Conservation (phyloP, 2,888 invertebrate species). For the Zhuqinia jingwanae region DNA sequence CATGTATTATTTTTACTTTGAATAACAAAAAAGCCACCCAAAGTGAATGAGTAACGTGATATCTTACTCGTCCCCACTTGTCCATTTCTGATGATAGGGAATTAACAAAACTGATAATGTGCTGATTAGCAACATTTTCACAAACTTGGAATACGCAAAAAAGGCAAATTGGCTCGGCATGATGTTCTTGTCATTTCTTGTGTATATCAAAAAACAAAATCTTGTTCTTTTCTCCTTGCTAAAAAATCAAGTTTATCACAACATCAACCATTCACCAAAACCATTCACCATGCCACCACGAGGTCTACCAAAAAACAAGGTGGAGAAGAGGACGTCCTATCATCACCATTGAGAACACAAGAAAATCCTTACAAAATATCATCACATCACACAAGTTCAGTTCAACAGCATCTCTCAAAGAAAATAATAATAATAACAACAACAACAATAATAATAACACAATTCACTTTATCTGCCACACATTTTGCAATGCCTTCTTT, state of each 20-base stretch:
- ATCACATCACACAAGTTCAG: not conserved
- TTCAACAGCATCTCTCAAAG: not conserved
- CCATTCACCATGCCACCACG: not conserved
- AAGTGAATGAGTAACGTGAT: conserved; percentile 7
- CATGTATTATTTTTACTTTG: too few relatives aligned
- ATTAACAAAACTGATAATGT: conserved; percentile 15
- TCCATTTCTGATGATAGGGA: conserved; percentile 11
- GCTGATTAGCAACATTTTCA: not conserved
- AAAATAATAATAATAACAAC: not conserved
- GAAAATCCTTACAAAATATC: not conserved
- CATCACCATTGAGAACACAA: not conserved
- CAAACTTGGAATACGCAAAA: conserved; percentile 39
- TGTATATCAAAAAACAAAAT: conserved; percentile 1
- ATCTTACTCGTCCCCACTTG: conserved; percentile 1
- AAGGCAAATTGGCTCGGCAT: conserved; percentile 53
- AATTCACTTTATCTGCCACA: not conserved
- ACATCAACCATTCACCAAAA: not conserved
- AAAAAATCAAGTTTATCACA: conserved; percentile 7
- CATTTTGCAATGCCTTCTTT: conserved; percentile 44
- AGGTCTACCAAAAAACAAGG: not conserved
- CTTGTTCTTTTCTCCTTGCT: not conserved
- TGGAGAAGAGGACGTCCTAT: conserved; percentile 25
- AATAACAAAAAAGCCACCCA: conserved; percentile 55
- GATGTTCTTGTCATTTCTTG: conserved; percentile 13
- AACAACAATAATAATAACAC: not conserved